Percentiles rank a stretch among this genome's conserved stretches.
These are phyloP conservation scores for Rhagophthalmus giganteus DNA, from an alignment of 2,888 invertebrate species.

Conservation along the genomic window DNA sequence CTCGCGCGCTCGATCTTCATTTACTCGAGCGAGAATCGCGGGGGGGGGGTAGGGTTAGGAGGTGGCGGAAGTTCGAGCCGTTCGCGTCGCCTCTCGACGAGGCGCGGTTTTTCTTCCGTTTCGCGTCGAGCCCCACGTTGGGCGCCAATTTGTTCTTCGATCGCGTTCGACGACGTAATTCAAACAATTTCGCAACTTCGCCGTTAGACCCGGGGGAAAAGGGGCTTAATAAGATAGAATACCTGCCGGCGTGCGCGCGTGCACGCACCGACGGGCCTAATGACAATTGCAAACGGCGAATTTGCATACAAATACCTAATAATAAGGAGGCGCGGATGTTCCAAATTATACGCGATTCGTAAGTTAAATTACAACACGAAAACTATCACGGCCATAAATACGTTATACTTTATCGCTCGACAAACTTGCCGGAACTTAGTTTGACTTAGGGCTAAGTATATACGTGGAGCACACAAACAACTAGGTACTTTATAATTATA, in stretches of 20 bases:
- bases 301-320: constrained; percentile 48
- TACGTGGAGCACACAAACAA: constrained; percentile 5
- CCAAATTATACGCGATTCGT: constrained; percentile 41
- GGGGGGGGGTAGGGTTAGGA: too few species aligned
- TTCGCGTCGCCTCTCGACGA: too few species aligned
- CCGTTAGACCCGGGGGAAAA: constrained; percentile 8
- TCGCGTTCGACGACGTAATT: too few species aligned
- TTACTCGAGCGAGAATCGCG: too few species aligned
- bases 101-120: too few species aligned
- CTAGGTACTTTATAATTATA: constrained; percentile 18
- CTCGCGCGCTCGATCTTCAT: too few species aligned
- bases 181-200: background rate
- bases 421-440: constrained; percentile 10
- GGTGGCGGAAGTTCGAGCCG: too few species aligned
- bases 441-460: constrained; percentile 16
- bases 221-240: constrained; percentile 16
- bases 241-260: constrained; percentile 16
- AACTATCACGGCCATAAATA: constrained; percentile 37
- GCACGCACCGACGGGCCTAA: constrained; percentile 33
- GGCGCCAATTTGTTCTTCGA: too few species aligned
- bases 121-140: too few species aligned
- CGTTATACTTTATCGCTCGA: constrained; percentile 21
- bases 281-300: constrained; percentile 43
- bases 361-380: constrained; percentile 45
- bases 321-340: constrained; percentile 41